Evolutionary conservation across 2,888 invertebrate genomes (phyloP).

Genomic region (Drosophila tanythrix): DNA sequence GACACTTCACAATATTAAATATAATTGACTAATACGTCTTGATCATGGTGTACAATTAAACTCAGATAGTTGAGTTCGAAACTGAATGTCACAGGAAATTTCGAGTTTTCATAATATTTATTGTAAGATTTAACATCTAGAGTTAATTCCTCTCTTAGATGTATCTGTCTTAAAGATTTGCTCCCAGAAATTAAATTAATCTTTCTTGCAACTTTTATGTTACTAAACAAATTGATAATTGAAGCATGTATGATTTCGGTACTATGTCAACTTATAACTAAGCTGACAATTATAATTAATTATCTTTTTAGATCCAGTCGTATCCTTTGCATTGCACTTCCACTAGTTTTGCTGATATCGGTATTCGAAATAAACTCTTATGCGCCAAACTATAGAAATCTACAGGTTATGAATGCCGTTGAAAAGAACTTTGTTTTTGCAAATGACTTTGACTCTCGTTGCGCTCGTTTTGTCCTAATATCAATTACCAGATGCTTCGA

Average conservation of each 20-base stretch:
- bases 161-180: too few relatives aligned
- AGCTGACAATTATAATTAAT: too few relatives aligned
- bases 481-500: slow-evolving; percentile 61
- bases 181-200: too few relatives aligned
- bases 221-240: too few relatives aligned
- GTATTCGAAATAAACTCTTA: slow-evolving; percentile 61
- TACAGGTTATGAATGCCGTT: slow-evolving; percentile 11
- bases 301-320: too few relatives aligned
- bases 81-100: background rate
- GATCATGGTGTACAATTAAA: background rate
- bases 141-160: too few relatives aligned
- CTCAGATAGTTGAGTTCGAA: background rate
- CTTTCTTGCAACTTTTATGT: too few relatives aligned
- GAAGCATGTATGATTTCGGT: too few relatives aligned
- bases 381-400: slow-evolving; percentile 14
- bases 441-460: slow-evolving; percentile 34
- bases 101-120: background rate
- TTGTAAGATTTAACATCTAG: background rate
- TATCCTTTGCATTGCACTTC: too few relatives aligned
- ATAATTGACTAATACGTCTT: background rate
- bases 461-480: slow-evolving; percentile 63
- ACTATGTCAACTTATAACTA: too few relatives aligned
- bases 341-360: slow-evolving; percentile 43
- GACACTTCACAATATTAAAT: background rate
- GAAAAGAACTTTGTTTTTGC: slow-evolving; percentile 29